Evolutionary conservation across 2,888 invertebrate species (phyloP).

Genomic region (Sminthurides aquaticus): DNA sequence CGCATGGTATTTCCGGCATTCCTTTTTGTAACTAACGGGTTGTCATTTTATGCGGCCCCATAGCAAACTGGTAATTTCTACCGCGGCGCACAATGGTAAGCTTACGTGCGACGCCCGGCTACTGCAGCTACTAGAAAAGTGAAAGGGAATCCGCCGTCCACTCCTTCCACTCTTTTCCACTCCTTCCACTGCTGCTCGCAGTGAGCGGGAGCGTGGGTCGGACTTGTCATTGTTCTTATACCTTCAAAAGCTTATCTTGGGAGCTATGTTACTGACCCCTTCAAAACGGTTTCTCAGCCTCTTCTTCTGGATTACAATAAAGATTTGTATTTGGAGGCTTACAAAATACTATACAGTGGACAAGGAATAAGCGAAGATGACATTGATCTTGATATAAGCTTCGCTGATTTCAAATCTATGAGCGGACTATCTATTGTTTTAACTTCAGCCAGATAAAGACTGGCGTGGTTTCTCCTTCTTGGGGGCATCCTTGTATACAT

Average conservation of each 20-base stretch:
- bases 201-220: too few relatives aligned
- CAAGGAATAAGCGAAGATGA: neutral
- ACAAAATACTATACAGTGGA: neutral
- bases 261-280: neutral
- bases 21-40: too few relatives aligned
- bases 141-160: too few relatives aligned
- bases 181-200: neutral
- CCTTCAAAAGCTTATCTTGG: neutral
- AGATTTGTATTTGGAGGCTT: neutral
- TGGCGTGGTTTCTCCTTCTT: neutral
- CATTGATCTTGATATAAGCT: neutral
- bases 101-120: too few relatives aligned
- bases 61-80: too few relatives aligned
- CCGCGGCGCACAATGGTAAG: too few relatives aligned
- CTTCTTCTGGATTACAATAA: neutral
- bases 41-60: too few relatives aligned
- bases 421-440: neutral
- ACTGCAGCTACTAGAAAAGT: too few relatives aligned
- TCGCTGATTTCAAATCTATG: neutral
- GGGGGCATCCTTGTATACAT: neutral
- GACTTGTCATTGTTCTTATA: neutral
- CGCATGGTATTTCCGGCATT: too few relatives aligned
- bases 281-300: neutral
- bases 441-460: neutral
- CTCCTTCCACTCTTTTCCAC: too few relatives aligned